Evolutionary conservation across 92 coral and sea anemone species (phyloP).

Genomic region (Palythoa grandis): DNA sequence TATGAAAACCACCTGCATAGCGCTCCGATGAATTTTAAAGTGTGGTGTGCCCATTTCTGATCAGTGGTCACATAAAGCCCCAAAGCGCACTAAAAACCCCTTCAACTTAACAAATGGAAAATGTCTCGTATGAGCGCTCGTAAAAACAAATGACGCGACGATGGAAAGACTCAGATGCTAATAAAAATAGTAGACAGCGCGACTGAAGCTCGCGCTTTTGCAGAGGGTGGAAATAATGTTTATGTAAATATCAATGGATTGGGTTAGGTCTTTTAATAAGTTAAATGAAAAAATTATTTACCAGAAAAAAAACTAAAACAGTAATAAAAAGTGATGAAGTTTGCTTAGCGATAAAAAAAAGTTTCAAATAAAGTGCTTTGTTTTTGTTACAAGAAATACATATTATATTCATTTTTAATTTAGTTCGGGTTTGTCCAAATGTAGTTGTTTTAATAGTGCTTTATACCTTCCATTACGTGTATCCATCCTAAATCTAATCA

Average conservation of each 20-base stretch:
- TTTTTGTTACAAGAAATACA: background rate
- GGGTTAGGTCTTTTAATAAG: constrained; percentile 17
- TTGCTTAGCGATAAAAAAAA: background rate
- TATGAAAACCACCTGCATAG: constrained; percentile 17
- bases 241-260: constrained; percentile 17
- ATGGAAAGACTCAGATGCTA: background rate
- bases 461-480: background rate
- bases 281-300: constrained; percentile 13
- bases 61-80: constrained; percentile 30
- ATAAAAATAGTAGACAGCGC: background rate
- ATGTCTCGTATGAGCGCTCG: background rate
- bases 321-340: background rate
- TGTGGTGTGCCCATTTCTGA: constrained; percentile 32
- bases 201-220: background rate
- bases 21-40: constrained; percentile 32
- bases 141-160: constrained; percentile 1
- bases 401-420: constrained; percentile 4
- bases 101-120: background rate
- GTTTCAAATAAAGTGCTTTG: background rate
- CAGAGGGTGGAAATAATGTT: constrained; percentile 18
- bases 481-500: constrained; percentile 25
- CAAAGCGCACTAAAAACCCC: constrained; percentile 3
- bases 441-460: constrained; percentile 48
- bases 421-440: constrained; percentile 56
- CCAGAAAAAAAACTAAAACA: background rate